Percentiles rank a stretch among this genome's conserved stretches.
phyloP scores from a whole-genome alignment of 1,140 invertebrate genomes.

The Eriocheir sinensis region DNA sequence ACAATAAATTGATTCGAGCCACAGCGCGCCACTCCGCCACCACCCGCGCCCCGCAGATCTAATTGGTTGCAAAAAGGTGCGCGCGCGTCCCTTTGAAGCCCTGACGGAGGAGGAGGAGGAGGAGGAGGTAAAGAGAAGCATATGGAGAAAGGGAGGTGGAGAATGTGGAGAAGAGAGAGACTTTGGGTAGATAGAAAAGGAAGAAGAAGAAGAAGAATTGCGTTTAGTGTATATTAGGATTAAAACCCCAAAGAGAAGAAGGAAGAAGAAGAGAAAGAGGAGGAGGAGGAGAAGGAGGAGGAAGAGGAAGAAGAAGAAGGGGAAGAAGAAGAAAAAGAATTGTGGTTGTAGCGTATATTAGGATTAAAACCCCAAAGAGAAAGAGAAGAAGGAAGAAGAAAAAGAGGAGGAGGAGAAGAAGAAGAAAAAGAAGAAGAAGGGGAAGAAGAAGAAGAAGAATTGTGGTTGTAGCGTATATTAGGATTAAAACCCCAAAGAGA shows the following conservation, averaged over 20 bases:
- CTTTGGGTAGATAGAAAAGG: background rate
- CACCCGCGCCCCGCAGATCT: background rate
- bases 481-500: too few species aligned
- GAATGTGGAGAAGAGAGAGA: background rate
- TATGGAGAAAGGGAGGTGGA: background rate
- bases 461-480: too few species aligned
- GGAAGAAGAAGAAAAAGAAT: background rate
- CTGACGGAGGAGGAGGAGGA: background rate
- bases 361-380: too few species aligned
- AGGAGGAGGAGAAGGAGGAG: background rate
- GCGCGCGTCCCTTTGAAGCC: constrained; percentile 33
- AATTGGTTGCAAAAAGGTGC: constrained; percentile 39
- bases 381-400: too few species aligned
- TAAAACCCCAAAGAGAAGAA: too few species aligned
- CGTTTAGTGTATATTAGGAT: too few species aligned
- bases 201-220: too few species aligned
- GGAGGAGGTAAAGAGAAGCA: too few species aligned
- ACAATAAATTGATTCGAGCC: constrained; percentile 42
- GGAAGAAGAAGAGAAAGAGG: background rate
- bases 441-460: too few species aligned
- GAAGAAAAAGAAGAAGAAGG: too few species aligned
- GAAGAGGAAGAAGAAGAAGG: background rate
- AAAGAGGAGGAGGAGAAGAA: too few species aligned
- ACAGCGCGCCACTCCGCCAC: background rate
- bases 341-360: too few species aligned